These are phyloP conservation scores for Pocota personata DNA, from an alignment of 2,888 invertebrate species.

Conservation along the genomic window DNA sequence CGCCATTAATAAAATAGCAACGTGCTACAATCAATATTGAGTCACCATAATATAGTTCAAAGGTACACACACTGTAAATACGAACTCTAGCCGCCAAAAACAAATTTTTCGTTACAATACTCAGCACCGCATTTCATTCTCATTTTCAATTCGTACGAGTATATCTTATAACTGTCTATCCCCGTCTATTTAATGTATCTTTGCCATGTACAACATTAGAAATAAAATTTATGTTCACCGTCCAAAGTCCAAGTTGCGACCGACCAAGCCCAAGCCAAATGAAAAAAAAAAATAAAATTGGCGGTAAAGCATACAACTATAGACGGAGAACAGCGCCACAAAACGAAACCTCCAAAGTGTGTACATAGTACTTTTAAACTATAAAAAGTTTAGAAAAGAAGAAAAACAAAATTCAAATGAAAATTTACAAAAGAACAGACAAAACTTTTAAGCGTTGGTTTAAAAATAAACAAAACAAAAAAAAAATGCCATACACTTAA, in stretches of 20 bases:
- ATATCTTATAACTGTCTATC: background rate
- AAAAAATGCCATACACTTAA: too few relatives aligned
- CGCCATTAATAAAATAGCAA: background rate
- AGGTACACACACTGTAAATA: background rate
- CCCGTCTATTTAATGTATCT: background rate
- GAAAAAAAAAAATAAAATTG: background rate
- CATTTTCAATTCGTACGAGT: background rate
- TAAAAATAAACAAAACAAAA: background rate
- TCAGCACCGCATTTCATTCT: background rate
- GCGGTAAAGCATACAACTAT: background rate
- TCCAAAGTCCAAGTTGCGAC: slow-evolving; percentile 3
- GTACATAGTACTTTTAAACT: background rate
- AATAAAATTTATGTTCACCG: slow-evolving; percentile 14
- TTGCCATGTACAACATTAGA: slow-evolving; percentile 16
- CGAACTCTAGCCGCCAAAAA: background rate
- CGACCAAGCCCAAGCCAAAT: background rate
- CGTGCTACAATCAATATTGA: background rate
- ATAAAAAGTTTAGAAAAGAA: slow-evolving; percentile 4
- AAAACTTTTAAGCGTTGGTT: background rate
- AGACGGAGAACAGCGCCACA: background rate
- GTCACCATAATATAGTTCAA: background rate
- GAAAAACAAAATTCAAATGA: background rate
- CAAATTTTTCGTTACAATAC: background rate
- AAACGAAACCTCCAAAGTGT: background rate
- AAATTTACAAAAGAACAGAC: background rate